Base-by-base conservation (phyloP, 1,140 invertebrate genomes). In the Pseudomyrmex flavicornis region DNA sequence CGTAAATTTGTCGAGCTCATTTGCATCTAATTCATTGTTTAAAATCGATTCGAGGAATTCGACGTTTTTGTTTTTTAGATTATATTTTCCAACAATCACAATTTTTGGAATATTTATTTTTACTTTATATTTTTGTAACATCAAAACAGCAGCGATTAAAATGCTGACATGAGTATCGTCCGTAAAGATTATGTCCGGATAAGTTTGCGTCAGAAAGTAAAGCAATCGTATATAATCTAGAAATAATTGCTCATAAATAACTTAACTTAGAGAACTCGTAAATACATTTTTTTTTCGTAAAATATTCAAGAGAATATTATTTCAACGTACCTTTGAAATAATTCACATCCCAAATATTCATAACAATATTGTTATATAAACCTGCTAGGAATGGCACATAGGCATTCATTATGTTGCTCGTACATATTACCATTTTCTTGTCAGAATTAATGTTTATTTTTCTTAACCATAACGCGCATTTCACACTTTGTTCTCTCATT, bases 401-500 rank as follows among this genome's bases (percentile, higher is more conserved):
- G 10, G 15, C 46, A 1, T 1, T 5, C 46, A 75, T 13, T 13
- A 20, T 10, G 52, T 75, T 63, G 2, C 2, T 5, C 3, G 46
- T 75, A 8, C 73, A 75, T 75, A 75, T 75, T 50, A 22, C 35
- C 63, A 75, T 8, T 1, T 35, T 13, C 0, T 44, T 12, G 12
- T 50, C 1, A 12, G n/a, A 7, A 1, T 7, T 35, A 17, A 63
- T 1, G 0, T n/a, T 46, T 17, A 2, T 3, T 15, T n/a, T 48
- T 10, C 52, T 12, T 46, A 63, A 10, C 59, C 73, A 63, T 35
- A 52, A 17, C 8, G 73, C 73, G 12, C 46, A 61, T 7, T 52
- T 75, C 5, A 75, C 59, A 12, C 73, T 75, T 3, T 35, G 50
- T 2, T 63, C 10, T 52, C n/a, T 75, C 59, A 75, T 75, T 12